Evolutionary conservation across 2,113 vertebrate species (phyloP).

Genomic region (Dinomys branickii): DNA sequence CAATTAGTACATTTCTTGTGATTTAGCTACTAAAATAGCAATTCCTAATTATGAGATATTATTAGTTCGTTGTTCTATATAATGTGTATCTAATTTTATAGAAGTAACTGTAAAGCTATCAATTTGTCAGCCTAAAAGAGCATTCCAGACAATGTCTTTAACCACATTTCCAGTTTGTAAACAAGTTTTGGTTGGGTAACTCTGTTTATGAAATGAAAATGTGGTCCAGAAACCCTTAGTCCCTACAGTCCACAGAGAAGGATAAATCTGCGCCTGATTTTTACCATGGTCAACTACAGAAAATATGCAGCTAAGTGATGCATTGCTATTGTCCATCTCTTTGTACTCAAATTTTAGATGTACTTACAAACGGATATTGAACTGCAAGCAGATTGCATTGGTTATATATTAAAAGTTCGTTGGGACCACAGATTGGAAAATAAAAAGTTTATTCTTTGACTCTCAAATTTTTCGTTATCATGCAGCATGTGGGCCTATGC

Average conservation of each 20-base stretch:
- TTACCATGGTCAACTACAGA: constrained; percentile 65
- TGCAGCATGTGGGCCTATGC: neutral
- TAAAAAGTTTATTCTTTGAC: constrained; percentile 76
- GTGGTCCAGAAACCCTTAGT: constrained; percentile 67
- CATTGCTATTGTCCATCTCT: constrained; percentile 64
- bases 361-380: constrained; percentile 58
- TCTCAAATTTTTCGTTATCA: constrained; percentile 49
- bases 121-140: neutral
- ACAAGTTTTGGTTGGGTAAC: constrained; percentile 59
- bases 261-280: constrained; percentile 64
- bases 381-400: constrained; percentile 51
- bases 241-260: constrained; percentile 58
- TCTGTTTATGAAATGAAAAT: constrained; percentile 64
- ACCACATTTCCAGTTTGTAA: constrained; percentile 72
- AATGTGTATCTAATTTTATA: constrained; percentile 32
- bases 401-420: constrained; percentile 64
- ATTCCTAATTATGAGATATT: constrained; percentile 36
- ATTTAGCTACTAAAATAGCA: constrained; percentile 52
- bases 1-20: constrained; percentile 31
- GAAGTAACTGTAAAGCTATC: constrained; percentile 39
- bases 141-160: constrained; percentile 59
- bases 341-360: constrained; percentile 58
- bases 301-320: constrained; percentile 74
- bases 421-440: constrained; percentile 72
- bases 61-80: constrained; percentile 44